phyloP scores from a whole-genome alignment of 2,888 invertebrate genomes.

The Elegia similella region DNA sequence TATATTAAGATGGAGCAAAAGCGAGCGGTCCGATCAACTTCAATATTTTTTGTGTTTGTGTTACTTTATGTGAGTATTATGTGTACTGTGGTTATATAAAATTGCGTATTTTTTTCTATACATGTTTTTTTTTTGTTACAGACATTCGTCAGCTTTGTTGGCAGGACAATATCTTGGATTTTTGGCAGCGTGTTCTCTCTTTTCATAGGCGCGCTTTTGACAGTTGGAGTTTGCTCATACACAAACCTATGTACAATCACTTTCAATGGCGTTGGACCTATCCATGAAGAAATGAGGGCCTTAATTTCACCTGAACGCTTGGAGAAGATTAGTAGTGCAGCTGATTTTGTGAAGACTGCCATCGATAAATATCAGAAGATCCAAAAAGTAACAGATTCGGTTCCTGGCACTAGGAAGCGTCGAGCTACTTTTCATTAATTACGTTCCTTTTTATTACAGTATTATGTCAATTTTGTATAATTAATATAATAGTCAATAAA shows the following conservation, averaged over 20 bases:
- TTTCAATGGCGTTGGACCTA: slow-evolving; percentile 83
- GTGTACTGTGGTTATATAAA: neutral
- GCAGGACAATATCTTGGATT: slow-evolving; percentile 59
- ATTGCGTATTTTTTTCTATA: neutral
- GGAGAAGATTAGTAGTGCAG: slow-evolving; percentile 81
- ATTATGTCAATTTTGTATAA: neutral
- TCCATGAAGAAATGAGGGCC: slow-evolving; percentile 79
- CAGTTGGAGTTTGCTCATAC: slow-evolving; percentile 79
- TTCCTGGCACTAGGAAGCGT: slow-evolving; percentile 42
- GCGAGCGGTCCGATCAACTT: neutral
- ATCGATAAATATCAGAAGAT: slow-evolving; percentile 82
- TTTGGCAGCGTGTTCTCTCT: slow-evolving; percentile 71
- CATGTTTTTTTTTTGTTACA: slow-evolving; percentile 38
- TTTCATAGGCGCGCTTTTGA: slow-evolving; percentile 70
- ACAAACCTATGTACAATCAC: slow-evolving; percentile 83
- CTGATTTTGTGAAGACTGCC: slow-evolving; percentile 82
- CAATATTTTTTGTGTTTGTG: neutral
- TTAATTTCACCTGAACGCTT: slow-evolving; percentile 82
- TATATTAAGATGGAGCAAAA: neutral
- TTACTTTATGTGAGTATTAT: neutral
- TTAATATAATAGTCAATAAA: neutral
- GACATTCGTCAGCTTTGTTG: slow-evolving; percentile 61
- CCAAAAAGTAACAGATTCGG: slow-evolving; percentile 49
- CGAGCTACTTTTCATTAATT: slow-evolving; percentile 38
- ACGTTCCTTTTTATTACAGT: slow-evolving; percentile 21